Base-by-base conservation (phyloP, 2,797 vertebrate genomes). In the Gymnoscopelus braueri region DNA sequence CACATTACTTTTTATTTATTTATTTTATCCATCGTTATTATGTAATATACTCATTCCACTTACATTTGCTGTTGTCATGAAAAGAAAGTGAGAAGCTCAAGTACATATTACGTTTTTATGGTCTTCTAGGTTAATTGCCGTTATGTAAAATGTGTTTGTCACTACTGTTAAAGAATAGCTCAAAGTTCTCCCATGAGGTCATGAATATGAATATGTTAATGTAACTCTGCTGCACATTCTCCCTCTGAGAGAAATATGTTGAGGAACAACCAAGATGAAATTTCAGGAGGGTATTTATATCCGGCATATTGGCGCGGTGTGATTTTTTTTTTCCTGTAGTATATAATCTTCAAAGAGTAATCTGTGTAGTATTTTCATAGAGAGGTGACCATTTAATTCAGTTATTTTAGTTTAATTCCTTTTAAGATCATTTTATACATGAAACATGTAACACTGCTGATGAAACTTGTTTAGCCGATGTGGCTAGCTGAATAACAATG, bases 131-230 rank as follows among this genome's bases (percentile, higher is more conserved):
- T 60, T 63, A 62, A 69, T 72, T 71, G 57, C 35, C 23, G 39
- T 79, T 66, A 69, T 50, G 35, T 59, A 69, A 79, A 64, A 51
- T 59, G 56, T 39, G 44, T 72, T 15, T 58, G 54, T 50, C 52
- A 26, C 49, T 63, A 29, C 49, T 63, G 47, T 69, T 69, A 51
- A 51, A 51, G 7, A 60, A 53, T 59, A 54, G 76, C 65, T 87
- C 85, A 78, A 80, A 87, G 85, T 79, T 87, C 72, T 64, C 7
- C 57, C 4, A 32, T 68, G 66, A 73, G 15, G 54, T 63, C 59
- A 68, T 62, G 15, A 70, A 19, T 75, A 23, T 44, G 39, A 44
- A 44, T 48, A 54, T 78, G 63, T 69, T 48, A 52, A 65, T 47
- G 56, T 65, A 74, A 63, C 23, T 61, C 47, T 69, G 53, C 39